Evolutionary conservation across 2,888 invertebrate genomes (phyloP).

Genomic region (Xestia xanthographa): DNA sequence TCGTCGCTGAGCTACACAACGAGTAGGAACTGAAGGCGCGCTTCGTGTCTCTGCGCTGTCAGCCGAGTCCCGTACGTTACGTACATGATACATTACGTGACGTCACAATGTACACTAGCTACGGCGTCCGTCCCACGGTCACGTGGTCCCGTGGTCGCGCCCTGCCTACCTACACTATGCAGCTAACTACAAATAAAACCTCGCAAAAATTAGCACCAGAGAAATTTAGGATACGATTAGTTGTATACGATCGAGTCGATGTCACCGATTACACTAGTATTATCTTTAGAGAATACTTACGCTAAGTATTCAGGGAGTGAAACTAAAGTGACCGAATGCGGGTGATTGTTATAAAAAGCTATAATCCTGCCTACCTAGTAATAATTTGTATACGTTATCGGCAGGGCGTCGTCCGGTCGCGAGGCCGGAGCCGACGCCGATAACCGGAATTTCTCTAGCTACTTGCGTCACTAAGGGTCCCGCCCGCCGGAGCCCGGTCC

Average conservation of each 20-base stretch:
- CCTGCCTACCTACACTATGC: slow-evolving; percentile 50
- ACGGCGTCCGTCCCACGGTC: slow-evolving; percentile 42
- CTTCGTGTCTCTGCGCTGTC: slow-evolving; percentile 2
- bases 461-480: slow-evolving; percentile 66
- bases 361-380: slow-evolving; percentile 57
- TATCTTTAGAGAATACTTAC: slow-evolving; percentile 65
- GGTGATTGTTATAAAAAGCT: slow-evolving; percentile 65
- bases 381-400: slow-evolving; percentile 57
- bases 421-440: slow-evolving; percentile 37
- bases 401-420: slow-evolving; percentile 41
- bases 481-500: slow-evolving; percentile 71
- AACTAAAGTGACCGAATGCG: slow-evolving; percentile 68
- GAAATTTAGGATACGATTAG: slow-evolving; percentile 77
- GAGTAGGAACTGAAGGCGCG: not conserved
- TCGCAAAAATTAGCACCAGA: slow-evolving; percentile 85
- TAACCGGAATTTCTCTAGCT: slow-evolving; percentile 66
- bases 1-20: not conserved
- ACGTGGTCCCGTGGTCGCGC: slow-evolving; percentile 43
- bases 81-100: slow-evolving; percentile 27
- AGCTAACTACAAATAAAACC: slow-evolving; percentile 69
- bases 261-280: slow-evolving; percentile 74
- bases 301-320: slow-evolving; percentile 60
- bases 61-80: slow-evolving; percentile 28
- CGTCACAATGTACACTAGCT: not conserved
- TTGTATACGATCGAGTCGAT: slow-evolving; percentile 76